Evolutionary conservation across 2,888 invertebrate species (phyloP).

Genomic region (Glaucopsyche alexis): DNA sequence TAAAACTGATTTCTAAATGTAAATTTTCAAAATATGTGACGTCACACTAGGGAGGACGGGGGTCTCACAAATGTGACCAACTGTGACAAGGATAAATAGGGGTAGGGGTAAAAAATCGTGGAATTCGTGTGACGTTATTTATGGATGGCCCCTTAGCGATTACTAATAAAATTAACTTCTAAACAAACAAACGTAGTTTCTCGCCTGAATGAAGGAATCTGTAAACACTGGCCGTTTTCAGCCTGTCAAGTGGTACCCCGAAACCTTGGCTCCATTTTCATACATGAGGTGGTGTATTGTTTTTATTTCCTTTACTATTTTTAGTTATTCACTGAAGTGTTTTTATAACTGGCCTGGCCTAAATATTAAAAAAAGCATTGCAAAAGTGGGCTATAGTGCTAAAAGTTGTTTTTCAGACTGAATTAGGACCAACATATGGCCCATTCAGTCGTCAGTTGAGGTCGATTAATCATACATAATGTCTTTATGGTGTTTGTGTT

Average conservation of each 20-base stretch:
- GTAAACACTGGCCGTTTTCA: conserved; percentile 8
- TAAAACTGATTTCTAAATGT: too few relatives aligned
- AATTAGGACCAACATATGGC: conserved; percentile 16
- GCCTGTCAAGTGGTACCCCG: conserved; percentile 29
- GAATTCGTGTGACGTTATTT: too few relatives aligned
- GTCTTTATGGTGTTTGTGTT: conserved; percentile 14
- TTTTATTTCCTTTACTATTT: conserved; percentile 29
- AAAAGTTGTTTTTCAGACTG: conserved; percentile 22
- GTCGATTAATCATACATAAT: conserved; percentile 1
- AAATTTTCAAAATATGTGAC: too few relatives aligned
- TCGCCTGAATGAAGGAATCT: background rate
- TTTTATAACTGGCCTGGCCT: conserved; percentile 23
- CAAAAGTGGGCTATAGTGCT: conserved; percentile 24
- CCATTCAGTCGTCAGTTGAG: conserved; percentile 9
- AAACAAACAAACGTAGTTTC: background rate
- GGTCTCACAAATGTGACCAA: too few relatives aligned
- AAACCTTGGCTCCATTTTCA: conserved; percentile 40
- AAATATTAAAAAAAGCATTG: background rate
- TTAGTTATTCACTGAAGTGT: conserved; percentile 22
- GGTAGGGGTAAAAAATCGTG: too few relatives aligned
- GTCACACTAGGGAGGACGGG: too few relatives aligned
- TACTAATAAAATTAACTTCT: background rate
- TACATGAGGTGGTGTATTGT: conserved; percentile 34
- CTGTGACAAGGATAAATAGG: too few relatives aligned
- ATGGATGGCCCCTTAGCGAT: too few relatives aligned